phyloP scores from a whole-genome alignment of 2,113 vertebrate species.

The Serinus canaria region DNA sequence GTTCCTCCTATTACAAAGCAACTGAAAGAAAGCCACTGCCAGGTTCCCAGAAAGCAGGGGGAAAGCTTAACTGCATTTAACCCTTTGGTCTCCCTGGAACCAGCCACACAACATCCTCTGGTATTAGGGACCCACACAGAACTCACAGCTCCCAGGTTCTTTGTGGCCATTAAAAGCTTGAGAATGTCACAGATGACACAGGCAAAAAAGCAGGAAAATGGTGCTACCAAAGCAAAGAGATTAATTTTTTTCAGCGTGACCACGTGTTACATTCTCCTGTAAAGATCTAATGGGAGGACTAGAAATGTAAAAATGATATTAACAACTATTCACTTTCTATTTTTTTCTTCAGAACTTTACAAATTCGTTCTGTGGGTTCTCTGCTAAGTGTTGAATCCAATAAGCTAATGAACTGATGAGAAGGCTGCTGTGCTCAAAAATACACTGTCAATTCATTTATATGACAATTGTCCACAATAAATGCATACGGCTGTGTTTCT shows the following conservation, averaged over 20 bases:
- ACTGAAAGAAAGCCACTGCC: slow-evolving; percentile 46
- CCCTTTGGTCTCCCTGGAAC: slow-evolving; percentile 5
- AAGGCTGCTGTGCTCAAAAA: neutral
- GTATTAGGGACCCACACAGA: neutral
- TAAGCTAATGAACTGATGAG: neutral
- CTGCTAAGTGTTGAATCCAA: neutral
- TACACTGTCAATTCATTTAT: neutral
- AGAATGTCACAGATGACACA: neutral
- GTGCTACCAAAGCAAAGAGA: neutral
- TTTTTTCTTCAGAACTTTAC: neutral
- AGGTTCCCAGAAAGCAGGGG: slow-evolving; percentile 46
- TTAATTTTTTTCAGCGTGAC: neutral
- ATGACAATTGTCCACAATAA: neutral
- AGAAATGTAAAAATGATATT: neutral
- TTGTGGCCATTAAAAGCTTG: neutral
- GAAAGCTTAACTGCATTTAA: slow-evolving; percentile 37
- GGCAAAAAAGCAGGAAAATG: neutral
- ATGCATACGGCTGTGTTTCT: neutral
- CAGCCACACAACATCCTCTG: neutral
- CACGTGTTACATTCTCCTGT: neutral
- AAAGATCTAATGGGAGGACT: neutral
- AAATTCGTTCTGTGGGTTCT: neutral
- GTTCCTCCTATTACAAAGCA: slow-evolving; percentile 40
- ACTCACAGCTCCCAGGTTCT: fast-evolving
- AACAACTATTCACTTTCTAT: neutral